Conservation (phyloP, 2,113 vertebrate genomes). For the Malurus elegans region DNA sequence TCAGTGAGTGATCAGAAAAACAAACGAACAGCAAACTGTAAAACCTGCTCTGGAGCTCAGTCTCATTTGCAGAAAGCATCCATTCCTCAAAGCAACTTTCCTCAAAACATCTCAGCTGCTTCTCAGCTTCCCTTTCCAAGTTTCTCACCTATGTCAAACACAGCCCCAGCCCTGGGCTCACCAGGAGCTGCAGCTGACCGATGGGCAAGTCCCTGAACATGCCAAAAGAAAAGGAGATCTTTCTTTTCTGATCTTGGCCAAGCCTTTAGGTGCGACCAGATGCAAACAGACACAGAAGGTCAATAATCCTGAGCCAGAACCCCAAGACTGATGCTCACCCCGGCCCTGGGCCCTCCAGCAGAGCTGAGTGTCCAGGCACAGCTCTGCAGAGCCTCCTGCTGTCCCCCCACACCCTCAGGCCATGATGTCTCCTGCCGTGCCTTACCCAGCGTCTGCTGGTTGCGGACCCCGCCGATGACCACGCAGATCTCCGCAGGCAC, state of each 20-base stretch:
- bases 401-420: neutral
- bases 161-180: neutral
- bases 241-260: neutral
- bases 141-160: neutral
- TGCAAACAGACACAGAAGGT: neutral
- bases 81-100: neutral
- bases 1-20: neutral
- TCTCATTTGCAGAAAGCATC: neutral
- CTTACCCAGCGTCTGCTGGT: conserved; percentile 91
- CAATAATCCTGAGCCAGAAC: neutral
- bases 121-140: neutral
- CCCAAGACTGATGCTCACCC: neutral
- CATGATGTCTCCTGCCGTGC: accelerated
- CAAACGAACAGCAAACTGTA: neutral
- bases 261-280: neutral
- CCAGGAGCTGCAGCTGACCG: neutral
- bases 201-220: neutral
- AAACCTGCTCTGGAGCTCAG: neutral
- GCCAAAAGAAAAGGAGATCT: neutral
- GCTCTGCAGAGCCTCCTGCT: neutral
- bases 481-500: conserved; percentile 95
- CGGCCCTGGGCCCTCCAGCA: neutral
- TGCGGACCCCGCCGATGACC: conserved; percentile 89
- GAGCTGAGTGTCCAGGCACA: neutral
- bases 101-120: neutral